Evolutionary conservation across 2,797 vertebrate genomes (phyloP).

Genomic region (Sebastes glaucus): DNA sequence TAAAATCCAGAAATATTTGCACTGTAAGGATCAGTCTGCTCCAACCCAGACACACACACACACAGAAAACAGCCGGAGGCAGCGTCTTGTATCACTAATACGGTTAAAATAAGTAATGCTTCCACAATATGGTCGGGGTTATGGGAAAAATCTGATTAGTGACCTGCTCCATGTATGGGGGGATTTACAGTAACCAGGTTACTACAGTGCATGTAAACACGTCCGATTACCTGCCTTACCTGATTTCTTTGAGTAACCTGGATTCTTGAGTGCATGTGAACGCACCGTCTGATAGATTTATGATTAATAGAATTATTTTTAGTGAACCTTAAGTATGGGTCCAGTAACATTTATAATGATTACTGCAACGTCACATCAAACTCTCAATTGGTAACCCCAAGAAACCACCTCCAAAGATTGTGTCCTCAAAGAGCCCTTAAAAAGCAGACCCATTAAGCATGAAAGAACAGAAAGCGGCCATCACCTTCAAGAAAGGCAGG

Average conservation of each 20-base stretch:
- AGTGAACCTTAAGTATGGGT: not conserved
- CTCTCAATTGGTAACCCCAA: not conserved
- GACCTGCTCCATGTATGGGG: not conserved
- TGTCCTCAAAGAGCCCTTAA: constrained; percentile 9
- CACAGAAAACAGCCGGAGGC: not conserved
- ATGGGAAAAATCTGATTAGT: not conserved
- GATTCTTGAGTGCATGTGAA: not conserved
- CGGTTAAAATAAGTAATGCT: not conserved
- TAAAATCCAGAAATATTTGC: not conserved
- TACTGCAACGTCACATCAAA: not conserved
- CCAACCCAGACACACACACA: not conserved
- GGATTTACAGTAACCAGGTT: not conserved
- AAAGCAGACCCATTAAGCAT: constrained; percentile 41
- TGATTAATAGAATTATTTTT: not conserved
- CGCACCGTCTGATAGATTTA: not conserved
- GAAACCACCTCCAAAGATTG: not conserved
- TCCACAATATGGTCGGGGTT: not conserved
- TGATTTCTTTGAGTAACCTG: not conserved
- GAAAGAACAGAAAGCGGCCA: constrained; percentile 45
- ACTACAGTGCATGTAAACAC: not conserved
- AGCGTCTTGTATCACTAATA: not conserved
- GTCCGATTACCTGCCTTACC: not conserved
- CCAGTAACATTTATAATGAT: not conserved
- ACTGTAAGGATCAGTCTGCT: not conserved
- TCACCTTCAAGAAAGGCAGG: constrained; percentile 66